These are phyloP conservation scores for Lasioglossum pauxillum DNA, from an alignment of 2,888 invertebrate genomes.

Conservation along the genomic window DNA sequence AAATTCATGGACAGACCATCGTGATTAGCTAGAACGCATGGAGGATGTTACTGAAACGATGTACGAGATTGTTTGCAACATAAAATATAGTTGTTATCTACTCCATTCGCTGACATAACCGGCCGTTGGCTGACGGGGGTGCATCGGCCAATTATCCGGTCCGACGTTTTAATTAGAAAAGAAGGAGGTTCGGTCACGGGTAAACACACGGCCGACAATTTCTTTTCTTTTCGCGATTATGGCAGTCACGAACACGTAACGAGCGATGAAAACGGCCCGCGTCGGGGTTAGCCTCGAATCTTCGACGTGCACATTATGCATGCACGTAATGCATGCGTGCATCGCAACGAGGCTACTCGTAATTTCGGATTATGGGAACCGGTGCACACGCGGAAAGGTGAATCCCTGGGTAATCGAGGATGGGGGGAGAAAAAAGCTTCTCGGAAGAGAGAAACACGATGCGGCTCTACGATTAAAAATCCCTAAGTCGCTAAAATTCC, in stretches of 20 bases:
- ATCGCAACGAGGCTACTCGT: constrained; percentile 55
- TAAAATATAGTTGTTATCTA: not conserved
- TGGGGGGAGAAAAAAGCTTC: not conserved
- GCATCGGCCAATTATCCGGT: constrained; percentile 27
- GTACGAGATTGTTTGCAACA: not conserved
- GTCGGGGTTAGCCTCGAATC: constrained; percentile 24
- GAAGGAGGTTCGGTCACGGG: not conserved
- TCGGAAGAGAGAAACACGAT: constrained; percentile 34
- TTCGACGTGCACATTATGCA: constrained; percentile 55
- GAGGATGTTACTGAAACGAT: not conserved
- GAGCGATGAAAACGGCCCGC: constrained; percentile 39
- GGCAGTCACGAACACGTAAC: constrained; percentile 44
- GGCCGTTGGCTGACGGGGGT: not conserved
- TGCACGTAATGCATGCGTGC: constrained; percentile 55
- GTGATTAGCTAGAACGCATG: not conserved
- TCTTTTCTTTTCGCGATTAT: not conserved
- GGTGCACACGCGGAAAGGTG: constrained; percentile 34
- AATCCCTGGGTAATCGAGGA: constrained; percentile 51
- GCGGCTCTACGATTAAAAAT: constrained; percentile 48
- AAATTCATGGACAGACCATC: not conserved
- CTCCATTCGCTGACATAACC: not conserved
- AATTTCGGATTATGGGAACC: constrained; percentile 68
- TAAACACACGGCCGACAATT: not conserved
- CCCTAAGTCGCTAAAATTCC: constrained; percentile 32
- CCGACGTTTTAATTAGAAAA: constrained; percentile 25